phyloP scores from a whole-genome alignment of 2,888 invertebrate genomes.

The Thumatha senex region DNA sequence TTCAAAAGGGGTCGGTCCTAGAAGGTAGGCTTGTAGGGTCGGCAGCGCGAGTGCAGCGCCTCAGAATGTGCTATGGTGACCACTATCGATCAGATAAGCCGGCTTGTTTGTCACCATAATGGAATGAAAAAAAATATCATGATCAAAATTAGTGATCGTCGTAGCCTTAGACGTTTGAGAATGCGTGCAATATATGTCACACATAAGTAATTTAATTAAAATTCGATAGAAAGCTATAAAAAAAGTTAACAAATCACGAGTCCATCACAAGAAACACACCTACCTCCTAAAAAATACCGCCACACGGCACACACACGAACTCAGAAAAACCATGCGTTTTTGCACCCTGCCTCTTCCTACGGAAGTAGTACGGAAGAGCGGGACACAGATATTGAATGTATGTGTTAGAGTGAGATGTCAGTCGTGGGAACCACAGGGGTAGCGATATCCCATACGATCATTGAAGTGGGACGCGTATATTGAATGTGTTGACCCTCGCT shows the following conservation, averaged over 20 bases:
- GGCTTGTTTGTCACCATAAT: too few species aligned
- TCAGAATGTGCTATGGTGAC: too few species aligned
- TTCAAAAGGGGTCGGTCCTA: too few species aligned
- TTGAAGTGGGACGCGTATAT: constrained; percentile 64
- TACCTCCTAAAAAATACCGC: constrained; percentile 41
- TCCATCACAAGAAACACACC: constrained; percentile 26
- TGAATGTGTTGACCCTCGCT: constrained; percentile 51
- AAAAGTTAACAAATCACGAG: constrained; percentile 12
- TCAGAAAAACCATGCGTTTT: constrained; percentile 69
- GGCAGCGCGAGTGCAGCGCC: too few species aligned
- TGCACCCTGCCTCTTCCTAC: constrained; percentile 76
- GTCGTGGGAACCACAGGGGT: constrained; percentile 80
- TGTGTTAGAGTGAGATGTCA: constrained; percentile 48
- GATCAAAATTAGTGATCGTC: too few species aligned
- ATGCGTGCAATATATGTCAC: too few species aligned
- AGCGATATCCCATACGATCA: constrained; percentile 79
- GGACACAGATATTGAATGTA: constrained; percentile 25
- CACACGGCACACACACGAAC: constrained; percentile 74
- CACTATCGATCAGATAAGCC: too few species aligned
- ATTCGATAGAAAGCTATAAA: constrained; percentile 3
- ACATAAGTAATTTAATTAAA: neutral
- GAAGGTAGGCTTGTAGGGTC: too few species aligned
- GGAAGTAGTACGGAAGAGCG: constrained; percentile 63
- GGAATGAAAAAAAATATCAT: too few species aligned
- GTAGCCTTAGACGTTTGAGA: too few species aligned